Conservation (phyloP, 2,888 invertebrate species). For the Heliconius erato region DNA sequence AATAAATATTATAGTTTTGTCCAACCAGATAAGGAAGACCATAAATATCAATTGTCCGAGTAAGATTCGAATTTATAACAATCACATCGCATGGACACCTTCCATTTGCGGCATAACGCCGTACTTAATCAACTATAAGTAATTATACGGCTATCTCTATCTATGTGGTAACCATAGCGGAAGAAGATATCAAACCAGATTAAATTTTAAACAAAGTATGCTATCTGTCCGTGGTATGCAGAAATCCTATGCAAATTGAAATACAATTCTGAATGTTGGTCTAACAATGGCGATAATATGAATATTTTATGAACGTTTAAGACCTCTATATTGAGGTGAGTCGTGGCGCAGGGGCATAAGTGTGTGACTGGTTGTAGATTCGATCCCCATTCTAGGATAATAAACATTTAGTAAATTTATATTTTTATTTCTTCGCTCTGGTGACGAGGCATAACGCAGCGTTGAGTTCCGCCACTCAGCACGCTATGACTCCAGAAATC, state of each 20-base stretch:
- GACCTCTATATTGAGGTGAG: background rate
- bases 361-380: too few relatives aligned
- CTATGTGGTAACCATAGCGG: constrained; percentile 58
- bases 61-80: background rate
- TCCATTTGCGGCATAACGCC: background rate
- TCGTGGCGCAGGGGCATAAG: too few relatives aligned
- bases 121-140: constrained; percentile 42
- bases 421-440: too few relatives aligned
- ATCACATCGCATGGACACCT: background rate
- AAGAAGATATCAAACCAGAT: constrained; percentile 48
- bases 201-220: constrained; percentile 48
- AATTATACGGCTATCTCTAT: constrained; percentile 54
- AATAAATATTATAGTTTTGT: too few relatives aligned
- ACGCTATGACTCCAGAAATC: too few relatives aligned
- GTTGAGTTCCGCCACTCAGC: too few relatives aligned
- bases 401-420: too few relatives aligned
- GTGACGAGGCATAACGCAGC: too few relatives aligned
- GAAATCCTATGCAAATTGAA: constrained; percentile 45
- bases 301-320: constrained; percentile 7
- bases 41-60: too few relatives aligned
- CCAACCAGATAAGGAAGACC: too few relatives aligned
- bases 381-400: too few relatives aligned
- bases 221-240: constrained; percentile 40
- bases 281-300: background rate
- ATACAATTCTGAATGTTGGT: constrained; percentile 20